These are phyloP conservation scores for Meandrusa payeni DNA, from an alignment of 2,888 invertebrate species.

Conservation along the genomic window DNA sequence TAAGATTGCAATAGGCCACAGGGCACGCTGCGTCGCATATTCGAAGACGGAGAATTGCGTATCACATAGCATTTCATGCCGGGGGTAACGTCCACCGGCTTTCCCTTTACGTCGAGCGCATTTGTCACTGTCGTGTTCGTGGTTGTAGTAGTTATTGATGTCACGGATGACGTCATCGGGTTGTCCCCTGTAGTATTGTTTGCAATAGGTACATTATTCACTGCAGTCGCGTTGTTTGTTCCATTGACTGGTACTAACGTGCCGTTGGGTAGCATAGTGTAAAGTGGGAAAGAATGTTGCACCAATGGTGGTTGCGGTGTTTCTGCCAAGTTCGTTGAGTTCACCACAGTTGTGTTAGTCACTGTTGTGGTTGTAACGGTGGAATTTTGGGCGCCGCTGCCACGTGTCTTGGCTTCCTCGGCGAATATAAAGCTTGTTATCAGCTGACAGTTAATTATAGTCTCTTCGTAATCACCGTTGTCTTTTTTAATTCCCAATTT, in stretches of 20 bases:
- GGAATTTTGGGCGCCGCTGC: constrained; percentile 41
- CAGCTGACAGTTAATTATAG: constrained; percentile 64
- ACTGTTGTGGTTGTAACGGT: constrained; percentile 53
- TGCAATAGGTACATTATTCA: constrained; percentile 32
- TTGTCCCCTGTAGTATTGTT: constrained; percentile 33
- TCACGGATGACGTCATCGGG: constrained; percentile 45
- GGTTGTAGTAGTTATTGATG: constrained; percentile 47
- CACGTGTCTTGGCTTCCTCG: constrained; percentile 40
- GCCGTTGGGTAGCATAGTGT: constrained; percentile 57
- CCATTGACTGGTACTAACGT: constrained; percentile 53
- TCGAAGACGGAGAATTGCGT: constrained; percentile 42
- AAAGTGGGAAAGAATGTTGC: constrained; percentile 35
- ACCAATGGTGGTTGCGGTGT: constrained; percentile 29
- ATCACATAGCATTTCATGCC: constrained; percentile 67
- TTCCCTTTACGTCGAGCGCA: constrained; percentile 69
- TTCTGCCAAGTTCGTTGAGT: constrained; percentile 39
- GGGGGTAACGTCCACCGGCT: constrained; percentile 58
- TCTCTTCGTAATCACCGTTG: constrained; percentile 68
- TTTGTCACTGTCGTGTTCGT: constrained; percentile 59
- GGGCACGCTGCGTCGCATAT: constrained; percentile 55
- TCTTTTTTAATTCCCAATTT: constrained; percentile 64
- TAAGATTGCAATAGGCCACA: constrained; percentile 65
- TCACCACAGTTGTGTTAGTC: constrained; percentile 59
- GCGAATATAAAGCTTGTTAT: constrained; percentile 63
- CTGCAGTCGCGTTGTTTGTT: constrained; percentile 35